phyloP scores from a whole-genome alignment of 2,113 vertebrate genomes.

The Anas platyrhynchos region DNA sequence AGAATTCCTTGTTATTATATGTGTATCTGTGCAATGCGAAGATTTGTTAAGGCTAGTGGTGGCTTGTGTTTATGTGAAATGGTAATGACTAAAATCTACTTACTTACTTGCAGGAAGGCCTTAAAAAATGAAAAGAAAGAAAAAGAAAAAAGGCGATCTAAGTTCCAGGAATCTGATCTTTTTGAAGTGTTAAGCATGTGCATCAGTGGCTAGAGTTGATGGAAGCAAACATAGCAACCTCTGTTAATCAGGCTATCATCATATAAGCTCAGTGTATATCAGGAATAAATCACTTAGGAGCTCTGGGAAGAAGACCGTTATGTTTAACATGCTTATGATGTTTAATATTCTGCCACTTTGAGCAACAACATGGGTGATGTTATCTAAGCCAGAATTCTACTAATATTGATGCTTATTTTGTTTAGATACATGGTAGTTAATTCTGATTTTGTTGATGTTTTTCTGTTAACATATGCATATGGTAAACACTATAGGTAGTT shows the following conservation, averaged over 20 bases:
- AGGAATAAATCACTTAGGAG: neutral
- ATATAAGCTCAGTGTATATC: neutral
- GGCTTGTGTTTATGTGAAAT: neutral
- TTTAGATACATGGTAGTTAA: neutral
- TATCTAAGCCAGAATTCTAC: neutral
- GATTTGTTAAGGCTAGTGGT: neutral
- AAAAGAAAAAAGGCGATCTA: neutral
- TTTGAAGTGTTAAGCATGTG: neutral
- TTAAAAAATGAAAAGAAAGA: neutral
- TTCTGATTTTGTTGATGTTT: neutral
- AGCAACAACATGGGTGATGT: neutral
- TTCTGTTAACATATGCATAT: neutral
- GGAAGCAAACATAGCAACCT: neutral
- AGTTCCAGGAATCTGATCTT: neutral
- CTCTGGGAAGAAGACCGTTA: neutral
- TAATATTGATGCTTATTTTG: neutral
- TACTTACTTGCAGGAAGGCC: neutral
- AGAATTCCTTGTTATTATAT: neutral
- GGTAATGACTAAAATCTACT: neutral
- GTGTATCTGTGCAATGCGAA: neutral
- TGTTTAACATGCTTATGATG: neutral
- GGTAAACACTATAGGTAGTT: neutral
- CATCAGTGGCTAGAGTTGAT: neutral
- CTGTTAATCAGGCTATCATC: neutral
- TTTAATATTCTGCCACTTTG: neutral